Base-by-base conservation (phyloP, 2,888 invertebrate genomes). In the Aelia acuminata region DNA sequence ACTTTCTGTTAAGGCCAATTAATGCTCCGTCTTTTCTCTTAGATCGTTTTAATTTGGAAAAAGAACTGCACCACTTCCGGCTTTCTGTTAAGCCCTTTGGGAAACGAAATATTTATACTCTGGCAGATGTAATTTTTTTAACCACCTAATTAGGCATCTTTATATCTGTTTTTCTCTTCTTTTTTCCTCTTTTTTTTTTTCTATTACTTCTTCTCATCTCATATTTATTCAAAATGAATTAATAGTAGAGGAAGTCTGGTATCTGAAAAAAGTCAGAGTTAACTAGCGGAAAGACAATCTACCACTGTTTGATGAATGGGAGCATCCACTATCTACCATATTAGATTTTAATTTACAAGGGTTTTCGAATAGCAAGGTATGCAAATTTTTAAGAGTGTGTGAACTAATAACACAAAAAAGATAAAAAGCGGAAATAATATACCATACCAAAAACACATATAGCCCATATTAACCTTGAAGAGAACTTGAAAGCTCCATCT, bases 101-200 rank as follows among this genome's bases (percentile, higher is more conserved):
- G 13, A 70, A 70, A 18, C 63, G 63, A 70, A 70, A 70, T 70
- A 70, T 70, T 70, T 70, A 70, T 70, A 18, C 35, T 22, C 15
- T 35, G 63, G 63, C 63, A 70, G 63, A 35, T 70, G 63, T 70
- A 70, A 5, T 18, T 57, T 15, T 0, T 18, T 18, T 11, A 31
- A 4, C 35, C 26, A 7, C 63, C 63, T 70, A 70, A 70, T 70
- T 70, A 70, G 63, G 63, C 18, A 70, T 18, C 31, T 63, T 63
- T 31, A 13, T 31, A n/a, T n/a, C n/a, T n/a, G n/a, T n/a, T n/a
- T n/a, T n/a, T 26, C n/a, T 57, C 22, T 22, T 1, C 1, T 50
- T 22, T 50, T 50, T 50, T 50, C 18, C 22, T 13, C 15, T 18
- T n/a, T 0, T 57, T 57, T 57, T 15, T 31, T 70, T 18, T 26